A percentile compares a stretch with the other conserved stretches of the same genome.
Conservation (phyloP, 2,113 vertebrate species). For the Ameiurus melas region DNA sequence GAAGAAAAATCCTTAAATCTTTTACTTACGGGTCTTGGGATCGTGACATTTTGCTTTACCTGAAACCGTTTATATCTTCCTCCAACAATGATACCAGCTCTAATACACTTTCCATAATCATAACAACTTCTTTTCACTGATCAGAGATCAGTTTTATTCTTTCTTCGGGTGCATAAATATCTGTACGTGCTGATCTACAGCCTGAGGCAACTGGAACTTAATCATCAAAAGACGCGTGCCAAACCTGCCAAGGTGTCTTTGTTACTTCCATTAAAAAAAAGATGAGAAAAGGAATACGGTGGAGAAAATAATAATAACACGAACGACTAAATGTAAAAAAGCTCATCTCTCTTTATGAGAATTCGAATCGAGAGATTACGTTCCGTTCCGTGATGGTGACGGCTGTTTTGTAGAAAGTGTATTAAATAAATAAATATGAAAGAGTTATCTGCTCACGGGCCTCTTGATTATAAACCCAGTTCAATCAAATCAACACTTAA, state of each 20-base stretch:
- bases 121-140: not conserved
- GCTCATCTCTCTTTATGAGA: slow-evolving; percentile 71
- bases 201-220: not conserved
- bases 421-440: not conserved
- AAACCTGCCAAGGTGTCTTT: not conserved
- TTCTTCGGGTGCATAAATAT: not conserved
- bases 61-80: not conserved
- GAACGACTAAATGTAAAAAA: slow-evolving; percentile 69
- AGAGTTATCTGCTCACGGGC: not conserved
- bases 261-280: slow-evolving; percentile 37
- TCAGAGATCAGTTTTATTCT: not conserved
- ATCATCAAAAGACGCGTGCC: not conserved
- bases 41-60: not conserved
- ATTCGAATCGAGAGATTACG: slow-evolving; percentile 75
- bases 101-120: not conserved
- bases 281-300: slow-evolving; percentile 55
- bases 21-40: not conserved
- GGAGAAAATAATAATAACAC: slow-evolving; percentile 72
- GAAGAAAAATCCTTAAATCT: not conserved
- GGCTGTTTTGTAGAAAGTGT: not conserved
- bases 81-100: not conserved
- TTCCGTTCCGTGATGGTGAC: not conserved
- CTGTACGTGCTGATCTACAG: not conserved
- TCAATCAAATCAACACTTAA: too few relatives aligned
- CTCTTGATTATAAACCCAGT: not conserved